Conservation (phyloP, 2,113 vertebrate genomes). For the Semnopithecus entellus region DNA sequence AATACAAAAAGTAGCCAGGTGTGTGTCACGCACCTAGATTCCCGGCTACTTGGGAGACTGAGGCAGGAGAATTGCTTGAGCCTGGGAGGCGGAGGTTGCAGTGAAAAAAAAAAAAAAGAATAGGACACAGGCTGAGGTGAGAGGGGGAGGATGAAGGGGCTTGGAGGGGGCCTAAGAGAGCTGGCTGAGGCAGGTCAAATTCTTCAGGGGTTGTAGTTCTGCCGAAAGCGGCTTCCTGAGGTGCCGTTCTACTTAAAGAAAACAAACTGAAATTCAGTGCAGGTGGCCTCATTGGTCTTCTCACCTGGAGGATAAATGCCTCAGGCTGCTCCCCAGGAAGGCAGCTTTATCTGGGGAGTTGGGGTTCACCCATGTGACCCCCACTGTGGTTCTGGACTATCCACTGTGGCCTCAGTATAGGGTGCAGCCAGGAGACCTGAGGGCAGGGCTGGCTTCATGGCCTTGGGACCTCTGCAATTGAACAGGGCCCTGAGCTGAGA, state of each 20-base stretch:
- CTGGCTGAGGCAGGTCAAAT: neutral
- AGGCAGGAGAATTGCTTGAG: too few relatives aligned
- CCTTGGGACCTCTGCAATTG: too few relatives aligned
- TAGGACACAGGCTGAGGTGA: neutral
- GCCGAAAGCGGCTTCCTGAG: neutral
- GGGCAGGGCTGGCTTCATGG: neutral
- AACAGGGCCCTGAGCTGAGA: neutral
- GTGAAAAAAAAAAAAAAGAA: too few relatives aligned
- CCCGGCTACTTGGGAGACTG: too few relatives aligned
- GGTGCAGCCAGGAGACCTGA: neutral
- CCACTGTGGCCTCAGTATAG: neutral
- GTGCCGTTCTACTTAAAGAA: neutral
- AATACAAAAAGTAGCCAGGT: too few relatives aligned
- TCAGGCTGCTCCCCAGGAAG: neutral
- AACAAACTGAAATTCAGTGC: conserved; percentile 15
- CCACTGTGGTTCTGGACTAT: neutral
- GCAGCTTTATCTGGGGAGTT: neutral
- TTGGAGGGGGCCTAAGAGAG: neutral
- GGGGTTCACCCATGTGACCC: neutral
- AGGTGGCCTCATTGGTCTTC: neutral
- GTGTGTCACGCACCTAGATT: fast-evolving
- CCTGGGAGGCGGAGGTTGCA: too few relatives aligned
- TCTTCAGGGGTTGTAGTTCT: conserved; percentile 46
- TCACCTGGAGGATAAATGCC: neutral
- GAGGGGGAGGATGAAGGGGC: too few relatives aligned